Evolutionary conservation across 2,113 vertebrate species (phyloP).

Genomic region (Onychorhynchus coronatus): DNA sequence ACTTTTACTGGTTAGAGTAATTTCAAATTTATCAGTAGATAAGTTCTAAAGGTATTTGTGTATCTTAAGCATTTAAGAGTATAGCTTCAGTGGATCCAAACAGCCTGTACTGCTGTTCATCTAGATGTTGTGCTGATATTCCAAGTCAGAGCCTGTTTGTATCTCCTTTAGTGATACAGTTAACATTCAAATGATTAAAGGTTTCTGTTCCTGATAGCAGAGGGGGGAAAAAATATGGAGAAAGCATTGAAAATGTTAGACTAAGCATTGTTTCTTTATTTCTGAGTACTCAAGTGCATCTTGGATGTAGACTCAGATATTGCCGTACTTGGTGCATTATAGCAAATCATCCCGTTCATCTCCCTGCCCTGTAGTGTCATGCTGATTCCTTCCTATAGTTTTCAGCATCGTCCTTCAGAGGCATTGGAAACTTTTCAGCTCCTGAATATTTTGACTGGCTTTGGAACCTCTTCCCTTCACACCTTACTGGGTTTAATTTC

Average conservation of each 20-base stretch:
- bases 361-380: not conserved
- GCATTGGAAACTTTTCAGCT: not conserved
- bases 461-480: not conserved
- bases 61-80: not conserved
- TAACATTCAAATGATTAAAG: not conserved
- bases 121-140: not conserved
- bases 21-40: not conserved
- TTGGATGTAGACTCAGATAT: not conserved
- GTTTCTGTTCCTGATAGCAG: not conserved
- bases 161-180: not conserved
- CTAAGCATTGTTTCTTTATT: not conserved
- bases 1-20: not conserved
- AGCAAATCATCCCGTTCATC: not conserved
- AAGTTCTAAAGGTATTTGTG: not conserved
- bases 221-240: fast-evolving
- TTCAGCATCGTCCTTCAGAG: not conserved
- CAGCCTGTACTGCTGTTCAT: not conserved
- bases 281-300: not conserved
- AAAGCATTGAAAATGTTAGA: not conserved
- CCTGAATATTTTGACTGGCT: not conserved
- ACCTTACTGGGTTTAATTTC: not conserved
- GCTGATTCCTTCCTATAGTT: not conserved
- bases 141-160: not conserved
- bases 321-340: not conserved
- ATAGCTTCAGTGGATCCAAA: not conserved